Conservation (phyloP, 2,888 invertebrate species). For the Andrena haemorrhoa region DNA sequence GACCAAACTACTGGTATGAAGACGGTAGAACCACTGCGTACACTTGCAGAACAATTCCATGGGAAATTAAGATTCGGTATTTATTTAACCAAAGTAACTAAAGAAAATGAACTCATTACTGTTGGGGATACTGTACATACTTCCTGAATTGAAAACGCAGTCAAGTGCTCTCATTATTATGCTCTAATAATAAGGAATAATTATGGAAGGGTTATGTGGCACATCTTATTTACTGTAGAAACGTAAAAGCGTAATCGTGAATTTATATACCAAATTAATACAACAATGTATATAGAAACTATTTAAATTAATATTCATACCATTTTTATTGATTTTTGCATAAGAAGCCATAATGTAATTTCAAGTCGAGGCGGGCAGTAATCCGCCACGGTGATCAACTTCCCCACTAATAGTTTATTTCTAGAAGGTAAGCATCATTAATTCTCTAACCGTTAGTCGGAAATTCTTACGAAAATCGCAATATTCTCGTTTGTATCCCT, state of each 20-base stretch:
- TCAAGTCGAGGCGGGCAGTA: background rate
- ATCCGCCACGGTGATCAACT: constrained; percentile 1
- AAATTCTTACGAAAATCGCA: too few relatives aligned
- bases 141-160: constrained; percentile 44
- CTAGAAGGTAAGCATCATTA: too few relatives aligned
- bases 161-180: background rate
- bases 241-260: too few relatives aligned
- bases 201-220: background rate
- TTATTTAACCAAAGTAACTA: constrained; percentile 86
- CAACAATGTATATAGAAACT: background rate
- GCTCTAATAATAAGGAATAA: background rate
- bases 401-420: background rate
- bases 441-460: too few relatives aligned
- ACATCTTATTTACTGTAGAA: too few relatives aligned
- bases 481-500: background rate
- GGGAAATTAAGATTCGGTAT: constrained; percentile 94
- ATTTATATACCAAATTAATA: background rate
- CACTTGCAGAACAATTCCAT: constrained; percentile 90
- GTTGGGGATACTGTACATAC: constrained; percentile 75
- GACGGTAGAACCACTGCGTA: constrained; percentile 91
- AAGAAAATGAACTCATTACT: constrained; percentile 67
- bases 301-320: background rate
- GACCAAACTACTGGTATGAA: constrained; percentile 94
- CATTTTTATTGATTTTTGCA: background rate
- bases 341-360: background rate